phyloP scores from a whole-genome alignment of 2,888 invertebrate genomes.

The Mythimna albipuncta region DNA sequence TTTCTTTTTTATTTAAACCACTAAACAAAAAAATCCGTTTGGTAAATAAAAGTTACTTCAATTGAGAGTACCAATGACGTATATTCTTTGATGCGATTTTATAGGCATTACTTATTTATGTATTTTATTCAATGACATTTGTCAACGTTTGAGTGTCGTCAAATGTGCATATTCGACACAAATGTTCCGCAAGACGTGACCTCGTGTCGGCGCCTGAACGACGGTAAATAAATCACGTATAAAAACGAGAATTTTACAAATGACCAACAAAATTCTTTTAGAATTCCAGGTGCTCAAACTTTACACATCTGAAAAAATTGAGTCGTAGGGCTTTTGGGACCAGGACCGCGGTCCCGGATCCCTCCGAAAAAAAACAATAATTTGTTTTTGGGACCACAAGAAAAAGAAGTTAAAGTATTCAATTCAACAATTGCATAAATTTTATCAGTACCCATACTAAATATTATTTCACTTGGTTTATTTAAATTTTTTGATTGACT shows the following conservation, averaged over 20 bases:
- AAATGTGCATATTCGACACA: slow-evolving; percentile 70
- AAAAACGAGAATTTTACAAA: slow-evolving; percentile 79
- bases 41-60: neutral
- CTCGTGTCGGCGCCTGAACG: slow-evolving; percentile 76
- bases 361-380: too few relatives aligned
- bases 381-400: too few relatives aligned
- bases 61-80: neutral
- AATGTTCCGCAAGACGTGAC: slow-evolving; percentile 72
- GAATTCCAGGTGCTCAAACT: slow-evolving; percentile 18
- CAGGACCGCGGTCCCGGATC: too few relatives aligned
- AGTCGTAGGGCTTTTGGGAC: too few relatives aligned
- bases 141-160: slow-evolving; percentile 37
- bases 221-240: slow-evolving; percentile 79
- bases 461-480: too few relatives aligned
- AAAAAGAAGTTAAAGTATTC: too few relatives aligned
- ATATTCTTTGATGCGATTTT: neutral
- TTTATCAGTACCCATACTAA: too few relatives aligned
- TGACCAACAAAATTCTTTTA: slow-evolving; percentile 49
- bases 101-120: slow-evolving; percentile 35
- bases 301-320: neutral
- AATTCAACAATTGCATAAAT: too few relatives aligned
- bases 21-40: too few relatives aligned
- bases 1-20: neutral
- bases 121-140: slow-evolving; percentile 46
- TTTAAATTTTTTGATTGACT: too few relatives aligned